Evolutionary conservation across 1,140 invertebrate genomes (phyloP), one percentile per base, ranked within the genome.

Genomic region (Drosophila azteca): DNA sequence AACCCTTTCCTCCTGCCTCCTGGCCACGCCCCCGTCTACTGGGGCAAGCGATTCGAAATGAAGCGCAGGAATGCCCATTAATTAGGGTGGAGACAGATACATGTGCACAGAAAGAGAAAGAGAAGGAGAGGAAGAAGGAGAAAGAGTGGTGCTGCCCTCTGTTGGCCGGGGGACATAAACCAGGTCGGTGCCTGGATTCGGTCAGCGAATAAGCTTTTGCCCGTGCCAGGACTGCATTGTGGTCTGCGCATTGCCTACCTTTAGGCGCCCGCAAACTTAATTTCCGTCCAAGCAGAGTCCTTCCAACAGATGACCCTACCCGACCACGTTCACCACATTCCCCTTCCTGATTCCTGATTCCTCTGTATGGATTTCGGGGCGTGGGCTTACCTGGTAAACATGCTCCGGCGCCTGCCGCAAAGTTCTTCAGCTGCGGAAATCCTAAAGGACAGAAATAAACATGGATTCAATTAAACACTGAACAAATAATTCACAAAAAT

Each of bases 391-490:
- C 93, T 65, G 93, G 89, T 67, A 93, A 89, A 90, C 93, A 94
- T n/a, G 92, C 92, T 63, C 92, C 93, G 63, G 92, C 87, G 67
- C 70, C 75, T 63, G 92, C 66, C 70, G 92, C 92, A 75, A 93
- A 94, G 26, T 91, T 92, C 76, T 94, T 94, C 50, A 94, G 71
- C 73, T 93, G 93, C 13, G 93, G 90, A 79, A 94, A 93, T 57
- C 92, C 93, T 94, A 91, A 24, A 92, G 93, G 20, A 9, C 73
- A 45, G 11, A 46, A 6, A 1, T 1, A 24, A 17, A 24, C 20
- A 35, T 13, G n/a, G 20, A 22, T 9, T 31, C 5, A 26, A 26
- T 5, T 5, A 26, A 0, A 26, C 6, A n/a, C 24, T 2, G 29
- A 31, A 2, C 2, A 44, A 26, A 29, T 26, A 11, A 13, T 29